These are phyloP conservation scores for Drosophila anomalata DNA, from an alignment of 2,888 invertebrate genomes.

Conservation along the genomic window DNA sequence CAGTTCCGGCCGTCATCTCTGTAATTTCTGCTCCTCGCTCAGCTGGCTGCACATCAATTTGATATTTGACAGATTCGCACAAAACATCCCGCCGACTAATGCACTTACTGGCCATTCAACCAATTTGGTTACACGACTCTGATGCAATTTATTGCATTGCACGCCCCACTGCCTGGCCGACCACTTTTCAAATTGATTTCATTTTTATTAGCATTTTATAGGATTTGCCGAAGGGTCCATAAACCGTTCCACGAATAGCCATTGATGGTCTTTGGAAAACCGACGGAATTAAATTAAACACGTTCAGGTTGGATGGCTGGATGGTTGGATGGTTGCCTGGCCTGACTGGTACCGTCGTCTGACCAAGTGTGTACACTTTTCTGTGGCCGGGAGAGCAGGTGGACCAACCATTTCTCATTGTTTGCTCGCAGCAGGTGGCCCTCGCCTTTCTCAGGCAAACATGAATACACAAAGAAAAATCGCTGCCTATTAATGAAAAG, in stretches of 20 bases:
- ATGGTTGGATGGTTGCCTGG: neutral
- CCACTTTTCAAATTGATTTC: constrained; percentile 68
- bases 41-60: constrained; percentile 62
- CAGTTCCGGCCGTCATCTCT: constrained; percentile 43
- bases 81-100: constrained; percentile 49
- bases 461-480: constrained; percentile 11
- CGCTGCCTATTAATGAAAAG: neutral
- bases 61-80: constrained; percentile 47
- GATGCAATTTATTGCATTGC: constrained; percentile 70
- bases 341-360: neutral
- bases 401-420: constrained; percentile 38
- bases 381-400: constrained; percentile 29
- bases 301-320: constrained; percentile 28
- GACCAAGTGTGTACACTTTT: neutral
- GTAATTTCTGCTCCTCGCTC: constrained; percentile 30
- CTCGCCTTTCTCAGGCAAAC: constrained; percentile 6
- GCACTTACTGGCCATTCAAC: constrained; percentile 76
- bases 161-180: constrained; percentile 47
- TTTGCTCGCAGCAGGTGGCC: constrained; percentile 28
- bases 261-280: constrained; percentile 11
- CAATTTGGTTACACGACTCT: constrained; percentile 73
- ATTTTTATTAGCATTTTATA: constrained; percentile 73
- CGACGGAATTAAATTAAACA: constrained; percentile 39
- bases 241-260: constrained; percentile 6
- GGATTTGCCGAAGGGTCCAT: constrained; percentile 51